Base-by-base conservation (phyloP, 2,113 vertebrate species). In the Oostethus manadensis region DNA sequence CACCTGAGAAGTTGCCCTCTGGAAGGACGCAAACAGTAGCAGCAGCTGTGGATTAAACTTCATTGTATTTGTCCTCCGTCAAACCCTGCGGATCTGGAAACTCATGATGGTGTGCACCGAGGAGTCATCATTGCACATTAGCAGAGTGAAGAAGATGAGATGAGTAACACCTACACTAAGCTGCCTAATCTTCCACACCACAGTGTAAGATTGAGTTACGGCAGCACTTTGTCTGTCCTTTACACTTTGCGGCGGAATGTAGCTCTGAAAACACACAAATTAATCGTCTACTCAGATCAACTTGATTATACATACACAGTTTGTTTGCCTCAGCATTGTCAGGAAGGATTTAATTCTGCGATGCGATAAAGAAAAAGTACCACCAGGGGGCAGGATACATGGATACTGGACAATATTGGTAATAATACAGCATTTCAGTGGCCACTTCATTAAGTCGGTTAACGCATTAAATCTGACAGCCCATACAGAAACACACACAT, bases 111-210 rank as follows among this genome's bases (percentile, higher is more conserved):
- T 17, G 26, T 43, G 6, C 50, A 43, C 22, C 5, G 53, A 43
- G 42, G 50, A 35, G 56, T 11, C 45, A 51, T 49, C 16, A 15
- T 46, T 58, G 22, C n/a, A 48, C 56, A 38, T 61, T 40, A 61
- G 58, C 22, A 0, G 59, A 63, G 43, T 8, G 54, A 67, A 43
- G 73, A 58, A 53, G 58, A 68, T 64, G 66, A 45, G 20, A 48
- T 22, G 20, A 79, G 67, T 29, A 59, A 76, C 57, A 63, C 64
- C 76, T 45, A 46, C 54, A 48, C 77, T 84, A 85, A 85, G 82
- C 84, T 58, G 57, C 54, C 60, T 86, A 85, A 89, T 89, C 88
- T 80, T 71, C 74, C 70, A 89, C 73, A 64, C 64, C 66, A 58
- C 56, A 13, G 4, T 42, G 13, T 10, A 60, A 60, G 22, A 53